Evolutionary conservation across 1,140 invertebrate species (phyloP), one percentile per base, ranked within the genome.

Genomic region (Aporrectodea caliginosa): DNA sequence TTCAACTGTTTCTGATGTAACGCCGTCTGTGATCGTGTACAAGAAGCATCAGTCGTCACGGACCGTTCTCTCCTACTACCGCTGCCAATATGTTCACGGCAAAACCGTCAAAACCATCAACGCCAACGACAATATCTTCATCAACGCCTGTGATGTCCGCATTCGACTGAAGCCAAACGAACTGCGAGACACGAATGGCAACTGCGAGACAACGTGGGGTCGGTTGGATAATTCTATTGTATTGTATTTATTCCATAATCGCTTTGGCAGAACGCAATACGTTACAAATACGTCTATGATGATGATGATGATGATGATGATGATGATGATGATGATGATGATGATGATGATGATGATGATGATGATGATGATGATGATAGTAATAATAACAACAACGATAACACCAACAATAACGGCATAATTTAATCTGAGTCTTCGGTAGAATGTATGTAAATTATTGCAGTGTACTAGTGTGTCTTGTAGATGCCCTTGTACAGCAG

Each of bases 271-370:
- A n/a, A n/a, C n/a, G n/a, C n/a, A n/a, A n/a, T n/a, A n/a, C n/a
- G n/a, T n/a, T n/a, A n/a, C n/a, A n/a, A n/a, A n/a, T n/a, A n/a
- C n/a, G n/a, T n/a, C n/a, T n/a, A n/a, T n/a, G n/a, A n/a, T n/a
- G n/a, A n/a, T n/a, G n/a, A n/a, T n/a, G n/a, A n/a, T n/a, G n/a
- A n/a, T n/a, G n/a, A n/a, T n/a, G n/a, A n/a, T n/a, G n/a, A n/a
- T 74, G 82, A 84, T 35, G 82, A 83, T 70, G 81, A 83, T 68
- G 85, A 85, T 29, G 90, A 90, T 12, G 86, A 88, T 2, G 80
- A 84, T 35, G 91, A 92, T 29, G 89, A 90, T 16, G 87, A 86
- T 33, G 81, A 78, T 33, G 82, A 81, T 30, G 81, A 80, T 72
- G 33, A 79, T 31, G 79, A 75, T 0, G 78, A 35, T 35, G 70